These are phyloP conservation scores for Chromoteleia sp. DNA, from an alignment of 2,888 invertebrate genomes.

Conservation along the genomic window DNA sequence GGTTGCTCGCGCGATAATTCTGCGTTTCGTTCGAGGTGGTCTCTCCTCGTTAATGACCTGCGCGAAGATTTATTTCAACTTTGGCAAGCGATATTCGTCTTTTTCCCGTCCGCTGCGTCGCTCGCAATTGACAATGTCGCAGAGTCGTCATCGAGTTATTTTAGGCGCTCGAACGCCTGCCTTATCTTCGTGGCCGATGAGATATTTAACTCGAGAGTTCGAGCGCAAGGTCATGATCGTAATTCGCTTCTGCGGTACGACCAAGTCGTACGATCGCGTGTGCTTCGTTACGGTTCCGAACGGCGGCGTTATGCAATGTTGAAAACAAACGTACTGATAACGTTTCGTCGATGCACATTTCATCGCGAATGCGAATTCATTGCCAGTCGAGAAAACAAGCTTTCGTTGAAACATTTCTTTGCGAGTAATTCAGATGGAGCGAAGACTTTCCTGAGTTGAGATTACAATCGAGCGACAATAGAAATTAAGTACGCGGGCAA, in stretches of 20 bases:
- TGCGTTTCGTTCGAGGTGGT: too few species aligned
- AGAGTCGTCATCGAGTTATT: conserved; percentile 59
- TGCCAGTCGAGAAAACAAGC: neutral
- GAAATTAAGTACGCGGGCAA: too few species aligned
- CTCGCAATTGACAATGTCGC: conserved; percentile 40
- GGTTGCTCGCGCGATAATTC: neutral
- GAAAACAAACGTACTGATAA: conserved; percentile 20
- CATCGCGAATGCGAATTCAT: neutral
- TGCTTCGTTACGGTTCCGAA: conserved; percentile 22
- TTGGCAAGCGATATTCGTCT: conserved; percentile 47
- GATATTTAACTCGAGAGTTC: conserved; percentile 62
- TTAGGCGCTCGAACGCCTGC: conserved; percentile 41
- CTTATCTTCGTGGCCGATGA: conserved; percentile 57
- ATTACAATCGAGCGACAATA: too few species aligned
- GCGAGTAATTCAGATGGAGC: too few species aligned
- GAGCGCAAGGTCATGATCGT: conserved; percentile 65
- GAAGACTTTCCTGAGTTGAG: too few species aligned
- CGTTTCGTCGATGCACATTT: conserved; percentile 5
- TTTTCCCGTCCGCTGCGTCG: conserved; percentile 24
- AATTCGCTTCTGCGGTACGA: conserved; percentile 26
- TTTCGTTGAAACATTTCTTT: too few species aligned
- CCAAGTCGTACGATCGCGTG: conserved; percentile 28
- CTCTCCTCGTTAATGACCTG: neutral
- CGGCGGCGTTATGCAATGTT: conserved; percentile 32
- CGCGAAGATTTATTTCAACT: conserved; percentile 37